Conservation (phyloP, 2,888 invertebrate genomes). For the Loripinus fragilis region DNA sequence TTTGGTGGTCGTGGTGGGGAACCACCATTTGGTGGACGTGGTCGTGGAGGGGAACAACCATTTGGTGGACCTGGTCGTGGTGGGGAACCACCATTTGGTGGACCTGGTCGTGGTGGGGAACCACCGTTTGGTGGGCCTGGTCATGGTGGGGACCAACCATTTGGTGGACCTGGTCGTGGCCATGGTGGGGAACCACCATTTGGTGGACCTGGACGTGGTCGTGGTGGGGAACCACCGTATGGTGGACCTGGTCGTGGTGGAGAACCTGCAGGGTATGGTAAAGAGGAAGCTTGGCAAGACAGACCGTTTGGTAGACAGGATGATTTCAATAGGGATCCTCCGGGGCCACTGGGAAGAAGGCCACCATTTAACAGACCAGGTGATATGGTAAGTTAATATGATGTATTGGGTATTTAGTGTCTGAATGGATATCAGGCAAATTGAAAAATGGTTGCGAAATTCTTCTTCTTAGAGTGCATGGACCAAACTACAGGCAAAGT, state of each 20-base stretch:
- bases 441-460: no score
- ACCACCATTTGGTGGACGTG: background rate
- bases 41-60: no score
- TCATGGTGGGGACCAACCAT: no score
- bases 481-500: no score
- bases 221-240: background rate
- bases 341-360: background rate
- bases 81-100: background rate
- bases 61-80: background rate
- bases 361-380: background rate
- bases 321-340: background rate
- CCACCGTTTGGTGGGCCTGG: background rate
- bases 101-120: background rate
- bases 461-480: no score
- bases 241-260: background rate
- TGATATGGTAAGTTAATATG: background rate
- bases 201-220: background rate
- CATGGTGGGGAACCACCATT: constrained; percentile 1
- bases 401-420: no score
- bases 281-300: background rate
- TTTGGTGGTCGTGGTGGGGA: constrained; percentile 1
- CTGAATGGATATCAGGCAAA: no score
- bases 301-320: background rate
- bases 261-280: background rate
- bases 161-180: background rate